Conservation (phyloP, 2,888 invertebrate species). For the Colostygia pectinataria region DNA sequence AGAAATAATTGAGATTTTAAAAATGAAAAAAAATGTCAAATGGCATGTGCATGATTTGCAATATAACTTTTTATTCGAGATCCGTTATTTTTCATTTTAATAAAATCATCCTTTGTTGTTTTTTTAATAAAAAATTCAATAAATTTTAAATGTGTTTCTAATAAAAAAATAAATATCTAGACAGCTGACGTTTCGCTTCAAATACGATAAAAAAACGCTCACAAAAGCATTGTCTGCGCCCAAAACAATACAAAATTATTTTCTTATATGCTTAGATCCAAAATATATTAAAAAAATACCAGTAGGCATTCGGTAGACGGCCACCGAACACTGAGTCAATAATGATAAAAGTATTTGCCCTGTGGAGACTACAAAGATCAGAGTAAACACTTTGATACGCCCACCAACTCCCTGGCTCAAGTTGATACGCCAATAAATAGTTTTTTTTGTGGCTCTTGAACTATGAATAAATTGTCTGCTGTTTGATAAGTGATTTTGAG, state of each 20-base stretch:
- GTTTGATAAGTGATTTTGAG: constrained; percentile 28
- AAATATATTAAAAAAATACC: constrained; percentile 55
- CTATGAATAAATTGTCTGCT: constrained; percentile 28
- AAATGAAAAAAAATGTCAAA: no score
- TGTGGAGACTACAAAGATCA: constrained; percentile 75
- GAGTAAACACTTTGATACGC: constrained; percentile 70
- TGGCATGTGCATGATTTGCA: constrained; percentile 49
- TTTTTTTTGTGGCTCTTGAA: constrained; percentile 33
- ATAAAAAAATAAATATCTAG: not conserved
- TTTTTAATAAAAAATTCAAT: not conserved
- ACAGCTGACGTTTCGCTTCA: not conserved
- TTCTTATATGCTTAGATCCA: constrained; percentile 52
- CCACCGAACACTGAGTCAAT: constrained; percentile 75
- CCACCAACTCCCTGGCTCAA: constrained; percentile 54
- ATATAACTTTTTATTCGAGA: no score
- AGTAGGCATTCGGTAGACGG: constrained; percentile 64
- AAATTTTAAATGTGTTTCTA: not conserved
- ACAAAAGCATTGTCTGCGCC: constrained; percentile 25
- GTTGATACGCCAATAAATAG: constrained; percentile 52
- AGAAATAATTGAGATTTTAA: constrained; percentile 48
- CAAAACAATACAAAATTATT: constrained; percentile 58
- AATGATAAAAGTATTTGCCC: constrained; percentile 79
- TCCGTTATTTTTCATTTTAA: constrained; percentile 26
- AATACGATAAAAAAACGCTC: not conserved
- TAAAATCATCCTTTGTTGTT: not conserved